These are phyloP conservation scores for Dioctria linearis DNA, from an alignment of 2,888 invertebrate genomes.

Conservation along the genomic window DNA sequence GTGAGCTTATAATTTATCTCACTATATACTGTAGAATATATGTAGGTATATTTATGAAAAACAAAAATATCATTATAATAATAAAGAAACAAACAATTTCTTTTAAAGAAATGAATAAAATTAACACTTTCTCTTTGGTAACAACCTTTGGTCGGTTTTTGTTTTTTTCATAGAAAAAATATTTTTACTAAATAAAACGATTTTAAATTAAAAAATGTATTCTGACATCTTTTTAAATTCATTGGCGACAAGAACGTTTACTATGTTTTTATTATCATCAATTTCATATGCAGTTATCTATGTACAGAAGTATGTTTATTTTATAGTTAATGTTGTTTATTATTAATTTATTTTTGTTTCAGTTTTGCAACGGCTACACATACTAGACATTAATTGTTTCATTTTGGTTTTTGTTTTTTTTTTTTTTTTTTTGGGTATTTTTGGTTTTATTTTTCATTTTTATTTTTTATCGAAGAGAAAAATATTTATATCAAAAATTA, in stretches of 20 bases:
- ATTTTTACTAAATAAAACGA: no score
- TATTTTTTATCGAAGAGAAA: constrained; percentile 47
- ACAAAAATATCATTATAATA: no score
- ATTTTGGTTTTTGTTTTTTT: neutral
- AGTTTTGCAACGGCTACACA: constrained; percentile 16
- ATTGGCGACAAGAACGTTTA: neutral
- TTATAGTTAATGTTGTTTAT: neutral
- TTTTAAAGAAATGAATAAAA: no score
- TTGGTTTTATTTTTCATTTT: neutral
- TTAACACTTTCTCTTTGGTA: no score
- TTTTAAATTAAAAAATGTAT: neutral
- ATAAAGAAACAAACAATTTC: no score
- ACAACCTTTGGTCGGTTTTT: no score
- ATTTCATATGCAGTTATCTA: neutral
- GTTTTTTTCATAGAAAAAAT: no score
- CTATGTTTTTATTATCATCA: neutral
- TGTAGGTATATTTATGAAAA: no score
- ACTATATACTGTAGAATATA: no score
- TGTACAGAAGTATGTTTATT: neutral
- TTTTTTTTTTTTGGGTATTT: neutral
- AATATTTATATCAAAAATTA: constrained; percentile 52
- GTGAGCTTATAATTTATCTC: no score
- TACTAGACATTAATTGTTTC: constrained; percentile 34
- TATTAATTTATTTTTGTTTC: neutral
- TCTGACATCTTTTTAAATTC: neutral